Base-by-base conservation (phyloP, 2,888 invertebrate species). In the Prosopocoilus inquinatus region DNA sequence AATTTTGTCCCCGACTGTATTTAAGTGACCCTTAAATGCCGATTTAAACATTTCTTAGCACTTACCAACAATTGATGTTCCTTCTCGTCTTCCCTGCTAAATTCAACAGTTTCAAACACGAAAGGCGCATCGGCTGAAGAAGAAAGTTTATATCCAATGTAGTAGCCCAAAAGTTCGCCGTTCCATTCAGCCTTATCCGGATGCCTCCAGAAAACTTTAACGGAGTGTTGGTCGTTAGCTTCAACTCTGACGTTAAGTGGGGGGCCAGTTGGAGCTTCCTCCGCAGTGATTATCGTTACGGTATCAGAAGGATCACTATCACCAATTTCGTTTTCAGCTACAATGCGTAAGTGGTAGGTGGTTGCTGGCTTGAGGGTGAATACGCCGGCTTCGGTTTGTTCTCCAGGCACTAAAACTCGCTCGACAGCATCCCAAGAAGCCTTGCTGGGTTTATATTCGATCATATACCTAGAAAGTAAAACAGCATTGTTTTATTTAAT, bases 211-310 rank as follows among this genome's bases (percentile, higher is more conserved):
- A 88, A 89, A 9, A 94, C 91, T 64, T 90, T 84, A 65, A 94
- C 80, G 1, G 90, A 91, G 62, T 93, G 92, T 73, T 95, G 91
- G 74, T 93, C 93, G 48, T 88, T 85, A 33, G 93, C 89, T 70
- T 94, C 93, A 2, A 94, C 91, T 73, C 91, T 87, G 35, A 92
- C 88, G 64, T 85, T 87, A 60, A 89, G 90, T 43, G 93, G 91
- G 57, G 91, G 89, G 44, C 91, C 92, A 56, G 90, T 89, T 62
- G 72, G 75, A 79, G 85, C 84, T 83, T 96, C 95, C 79, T 97
- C 96, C 35, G 95, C 94, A 28, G 97, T 97, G 60, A 95, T 95
- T 62, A 96, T 96, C 2, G 91, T 91, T 2, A 96, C 94, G 1
- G 91, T 90, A 71, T 95, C 94, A 0, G 96, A 96, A 2, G 94